Conservation (phyloP, 2,797 vertebrate genomes). For the Gallinago solitaria region DNA sequence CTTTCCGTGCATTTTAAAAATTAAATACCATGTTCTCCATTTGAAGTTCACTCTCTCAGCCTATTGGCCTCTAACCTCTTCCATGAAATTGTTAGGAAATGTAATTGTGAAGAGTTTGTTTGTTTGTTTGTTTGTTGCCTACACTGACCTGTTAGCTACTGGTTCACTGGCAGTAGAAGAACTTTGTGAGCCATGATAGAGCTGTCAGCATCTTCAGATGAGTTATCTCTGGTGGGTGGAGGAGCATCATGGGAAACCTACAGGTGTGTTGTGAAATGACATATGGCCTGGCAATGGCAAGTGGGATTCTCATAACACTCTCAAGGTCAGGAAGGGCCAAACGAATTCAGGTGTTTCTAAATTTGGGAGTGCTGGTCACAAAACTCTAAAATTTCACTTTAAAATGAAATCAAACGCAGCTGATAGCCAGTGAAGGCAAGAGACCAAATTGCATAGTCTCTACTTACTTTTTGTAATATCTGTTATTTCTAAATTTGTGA, state of each 20-base stretch:
- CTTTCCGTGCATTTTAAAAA: background rate
- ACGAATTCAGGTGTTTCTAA: background rate
- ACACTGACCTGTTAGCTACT: background rate
- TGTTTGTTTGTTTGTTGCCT: background rate
- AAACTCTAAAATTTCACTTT: background rate
- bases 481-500: constrained; percentile 12
- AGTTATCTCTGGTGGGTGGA: background rate
- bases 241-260: background rate
- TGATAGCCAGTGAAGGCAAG: background rate
- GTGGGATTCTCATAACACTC: background rate
- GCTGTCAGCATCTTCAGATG: accelerated
- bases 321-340: background rate
- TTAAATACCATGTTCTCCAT: background rate
- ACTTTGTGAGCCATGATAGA: background rate
- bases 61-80: background rate
- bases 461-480: background rate
- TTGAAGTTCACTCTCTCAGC: background rate
- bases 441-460: background rate
- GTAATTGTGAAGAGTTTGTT: background rate
- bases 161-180: background rate
- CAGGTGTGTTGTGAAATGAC: background rate
- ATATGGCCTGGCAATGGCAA: background rate
- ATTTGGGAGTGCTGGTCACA: background rate
- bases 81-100: background rate
- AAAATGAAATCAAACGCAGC: background rate